Evolutionary conservation across 2,113 vertebrate genomes (phyloP).

Genomic region (Brachionichthys hirsutus): DNA sequence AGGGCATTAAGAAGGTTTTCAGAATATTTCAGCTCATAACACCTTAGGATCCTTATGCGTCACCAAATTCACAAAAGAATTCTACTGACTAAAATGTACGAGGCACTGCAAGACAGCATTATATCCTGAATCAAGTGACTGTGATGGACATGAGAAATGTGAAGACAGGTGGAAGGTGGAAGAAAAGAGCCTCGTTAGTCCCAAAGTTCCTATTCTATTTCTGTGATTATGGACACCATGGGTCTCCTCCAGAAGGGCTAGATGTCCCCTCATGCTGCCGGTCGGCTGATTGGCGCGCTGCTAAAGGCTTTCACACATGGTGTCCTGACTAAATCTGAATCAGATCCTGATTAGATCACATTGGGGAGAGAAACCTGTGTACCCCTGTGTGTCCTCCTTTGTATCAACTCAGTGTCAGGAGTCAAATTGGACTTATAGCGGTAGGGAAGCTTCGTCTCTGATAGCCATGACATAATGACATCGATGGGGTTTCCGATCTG

Average conservation of each 20-base stretch:
- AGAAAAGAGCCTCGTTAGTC: conserved; percentile 60
- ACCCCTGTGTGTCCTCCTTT: conserved; percentile 57
- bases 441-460: conserved; percentile 39
- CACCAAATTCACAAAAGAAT: conserved; percentile 2
- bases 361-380: conserved; percentile 60
- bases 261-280: conserved; percentile 56
- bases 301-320: conserved; percentile 55
- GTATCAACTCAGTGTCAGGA: conserved; percentile 41
- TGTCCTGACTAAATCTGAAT: conserved; percentile 61
- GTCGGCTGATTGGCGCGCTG: conserved; percentile 61
- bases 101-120: conserved; percentile 25
- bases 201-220: conserved; percentile 58
- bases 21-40: not conserved
- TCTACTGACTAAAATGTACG: not conserved
- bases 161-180: conserved; percentile 52
- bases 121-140: conserved; percentile 28
- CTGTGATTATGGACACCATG: conserved; percentile 58
- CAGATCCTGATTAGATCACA: conserved; percentile 69
- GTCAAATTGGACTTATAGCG: conserved; percentile 60
- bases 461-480: conserved; percentile 31
- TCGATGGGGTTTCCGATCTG: conserved; percentile 18
- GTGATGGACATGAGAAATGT: conserved; percentile 44
- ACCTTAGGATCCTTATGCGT: not conserved
- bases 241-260: conserved; percentile 46
- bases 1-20: too few relatives aligned